phyloP scores from a whole-genome alignment of 2,113 vertebrate species.

The Marmota flaviventris region DNA sequence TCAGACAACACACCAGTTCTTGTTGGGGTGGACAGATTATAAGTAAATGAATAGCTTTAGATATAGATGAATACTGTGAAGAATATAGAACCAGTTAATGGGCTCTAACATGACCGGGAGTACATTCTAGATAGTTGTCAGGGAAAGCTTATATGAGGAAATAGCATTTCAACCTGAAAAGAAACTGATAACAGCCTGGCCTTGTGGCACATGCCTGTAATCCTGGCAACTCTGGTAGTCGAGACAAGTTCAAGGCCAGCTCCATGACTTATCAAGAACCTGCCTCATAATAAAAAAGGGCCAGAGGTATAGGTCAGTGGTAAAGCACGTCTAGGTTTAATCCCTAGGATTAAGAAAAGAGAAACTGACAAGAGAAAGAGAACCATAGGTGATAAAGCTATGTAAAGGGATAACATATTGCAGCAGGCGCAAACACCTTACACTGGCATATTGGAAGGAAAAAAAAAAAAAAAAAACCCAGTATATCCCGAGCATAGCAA shows the following conservation, averaged over 20 bases:
- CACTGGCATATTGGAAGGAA: background rate
- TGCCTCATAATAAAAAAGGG: too few species aligned
- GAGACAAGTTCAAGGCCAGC: too few species aligned
- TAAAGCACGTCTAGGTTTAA: too few species aligned
- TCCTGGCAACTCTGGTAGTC: too few species aligned
- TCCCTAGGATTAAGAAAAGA: background rate
- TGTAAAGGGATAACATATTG: background rate
- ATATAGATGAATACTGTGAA: background rate
- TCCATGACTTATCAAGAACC: too few species aligned
- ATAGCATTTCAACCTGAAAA: constrained; percentile 20
- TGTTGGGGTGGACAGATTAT: background rate
- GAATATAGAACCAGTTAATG: background rate
- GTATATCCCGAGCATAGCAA: background rate
- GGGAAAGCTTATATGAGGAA: background rate
- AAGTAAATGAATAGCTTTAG: background rate
- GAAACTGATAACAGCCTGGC: background rate
- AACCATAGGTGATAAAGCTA: background rate
- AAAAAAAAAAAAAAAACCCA: background rate
- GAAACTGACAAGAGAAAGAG: background rate
- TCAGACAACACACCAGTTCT: background rate
- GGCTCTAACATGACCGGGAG: background rate
- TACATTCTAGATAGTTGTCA: background rate
- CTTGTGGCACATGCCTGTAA: too few species aligned
- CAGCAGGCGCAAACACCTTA: background rate
- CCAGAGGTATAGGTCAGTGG: too few species aligned